Evolutionary conservation across 2,888 invertebrate species (phyloP).

Genomic region (Ochropleura plecta): DNA sequence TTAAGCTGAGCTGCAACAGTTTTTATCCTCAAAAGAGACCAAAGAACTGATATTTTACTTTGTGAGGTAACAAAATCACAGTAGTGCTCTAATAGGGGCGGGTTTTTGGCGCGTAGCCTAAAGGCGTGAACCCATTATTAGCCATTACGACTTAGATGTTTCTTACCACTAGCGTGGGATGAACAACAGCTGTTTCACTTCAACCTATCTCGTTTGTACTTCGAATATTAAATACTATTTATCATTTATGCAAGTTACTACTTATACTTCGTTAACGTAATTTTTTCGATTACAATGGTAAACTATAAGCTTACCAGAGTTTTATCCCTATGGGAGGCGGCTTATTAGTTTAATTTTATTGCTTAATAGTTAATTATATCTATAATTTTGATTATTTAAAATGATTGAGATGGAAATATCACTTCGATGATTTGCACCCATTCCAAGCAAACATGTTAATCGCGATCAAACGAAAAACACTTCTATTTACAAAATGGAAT

Average conservation of each 20-base stretch:
- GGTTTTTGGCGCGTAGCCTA: conserved; percentile 51
- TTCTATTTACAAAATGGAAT: conserved; percentile 17
- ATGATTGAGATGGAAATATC: too few relatives aligned
- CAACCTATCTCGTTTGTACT: conserved; percentile 24
- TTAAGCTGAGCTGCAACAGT: conserved; percentile 23
- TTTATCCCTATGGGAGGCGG: not conserved
- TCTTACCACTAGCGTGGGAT: conserved; percentile 51
- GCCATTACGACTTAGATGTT: conserved; percentile 52
- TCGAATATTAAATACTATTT: conserved; percentile 35
- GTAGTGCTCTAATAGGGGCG: conserved; percentile 14
- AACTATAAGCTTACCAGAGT: not conserved
- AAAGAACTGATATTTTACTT: not conserved
- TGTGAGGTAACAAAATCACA: conserved; percentile 21
- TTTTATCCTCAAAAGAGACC: not conserved
- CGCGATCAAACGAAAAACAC: not conserved
- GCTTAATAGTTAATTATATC: not conserved
- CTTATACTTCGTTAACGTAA: not conserved
- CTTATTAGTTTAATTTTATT: too few relatives aligned
- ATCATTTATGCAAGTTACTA: conserved; percentile 4
- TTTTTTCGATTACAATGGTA: not conserved
- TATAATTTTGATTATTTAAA: not conserved
- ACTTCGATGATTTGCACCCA: not conserved
- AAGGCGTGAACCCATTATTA: conserved; percentile 48
- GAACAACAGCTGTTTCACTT: conserved; percentile 46
- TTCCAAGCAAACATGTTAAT: too few relatives aligned